Evolutionary conservation across 1,140 invertebrate species (phyloP), one percentile per base, ranked within the genome.

Genomic region (Pseudachorutes palmiensis): DNA sequence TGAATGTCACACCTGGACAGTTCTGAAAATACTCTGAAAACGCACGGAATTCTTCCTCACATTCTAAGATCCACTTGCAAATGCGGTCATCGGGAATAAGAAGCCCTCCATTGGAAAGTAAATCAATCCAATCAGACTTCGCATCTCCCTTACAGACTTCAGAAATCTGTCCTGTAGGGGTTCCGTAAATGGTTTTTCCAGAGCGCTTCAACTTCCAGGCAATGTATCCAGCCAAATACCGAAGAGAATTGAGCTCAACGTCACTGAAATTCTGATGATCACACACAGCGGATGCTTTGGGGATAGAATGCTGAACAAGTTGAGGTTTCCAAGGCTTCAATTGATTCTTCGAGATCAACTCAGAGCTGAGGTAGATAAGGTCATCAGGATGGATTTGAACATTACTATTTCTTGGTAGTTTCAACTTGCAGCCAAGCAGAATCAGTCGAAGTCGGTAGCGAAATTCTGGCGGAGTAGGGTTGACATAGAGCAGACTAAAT

Each of bases 401-500:
- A 64, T 65, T 65, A 1, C 36, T 30, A 22, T 41, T 28, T 61
- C 14, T 49, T 30, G 66, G 62, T 9, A 36, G 12, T 61, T 49
- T 33, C 1, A 59, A 1, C 5, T 62, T 28, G 60, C 57, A 65
- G 2, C 64, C 62, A 24, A 73, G 64, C 26, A 74, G 0, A 22
- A 71, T 1, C 12, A 70, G 14, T 33, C 67, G 1, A 1, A 74
- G 29, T 61, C 72, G 49, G 55, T 61, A 71, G 55, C 57, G 55
- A 31, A 72, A 66, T 64, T 72, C 68, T 1, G 19, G 1, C 19
- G 65, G 5, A 41, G 26, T 64, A 2, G 72, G 70, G 19, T 67
- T 49, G 9, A 61, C 26, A 29, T 74, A 60, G n/a, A 36, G 45
- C 36, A 55, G 48, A 22, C 73, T 72, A 12, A 67, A 58, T 3